Percentiles rank a stretch among this genome's conserved stretches.
phyloP scores from a whole-genome alignment of 2,797 vertebrate species.

The Lindbergichthys nudifrons region DNA sequence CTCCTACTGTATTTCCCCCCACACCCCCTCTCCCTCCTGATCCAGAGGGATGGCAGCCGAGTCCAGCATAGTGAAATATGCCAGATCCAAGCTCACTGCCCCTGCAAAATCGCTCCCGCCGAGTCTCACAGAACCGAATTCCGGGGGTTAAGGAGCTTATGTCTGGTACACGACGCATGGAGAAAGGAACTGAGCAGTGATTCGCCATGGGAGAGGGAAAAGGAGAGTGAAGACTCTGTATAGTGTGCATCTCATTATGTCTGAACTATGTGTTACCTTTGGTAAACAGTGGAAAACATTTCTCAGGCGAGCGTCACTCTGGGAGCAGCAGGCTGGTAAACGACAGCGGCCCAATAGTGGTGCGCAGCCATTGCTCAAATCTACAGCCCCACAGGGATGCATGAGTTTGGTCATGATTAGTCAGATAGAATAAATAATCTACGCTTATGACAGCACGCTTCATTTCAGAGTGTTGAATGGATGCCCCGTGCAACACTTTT shows the following conservation, averaged over 20 bases:
- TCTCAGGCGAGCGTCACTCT: constrained; percentile 64
- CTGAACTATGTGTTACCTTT: constrained; percentile 83
- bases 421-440: constrained; percentile 74
- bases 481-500: constrained; percentile 49
- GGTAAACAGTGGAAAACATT: constrained; percentile 73
- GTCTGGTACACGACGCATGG: constrained; percentile 64
- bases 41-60: constrained; percentile 51
- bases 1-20: constrained; percentile 54
- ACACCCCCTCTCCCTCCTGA: constrained; percentile 43
- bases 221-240: constrained; percentile 62
- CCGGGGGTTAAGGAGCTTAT: constrained; percentile 81
- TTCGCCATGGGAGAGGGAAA: constrained; percentile 53
- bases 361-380: constrained; percentile 61
- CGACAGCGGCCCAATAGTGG: constrained; percentile 36
- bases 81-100: constrained; percentile 70
- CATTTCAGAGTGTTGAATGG: constrained; percentile 54
- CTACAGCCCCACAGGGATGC: constrained; percentile 67
- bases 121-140: constrained; percentile 72
- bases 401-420: constrained; percentile 65
- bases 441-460: constrained; percentile 52
- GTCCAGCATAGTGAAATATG: constrained; percentile 67
- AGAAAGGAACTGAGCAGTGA: constrained; percentile 71
- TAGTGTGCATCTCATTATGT: constrained; percentile 68
- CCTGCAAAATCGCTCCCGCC: constrained; percentile 66
- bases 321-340: constrained; percentile 66